Evolutionary conservation across 1,140 invertebrate genomes (phyloP), one percentile per base, ranked within the genome.

Genomic region (Melanaphis sacchari): DNA sequence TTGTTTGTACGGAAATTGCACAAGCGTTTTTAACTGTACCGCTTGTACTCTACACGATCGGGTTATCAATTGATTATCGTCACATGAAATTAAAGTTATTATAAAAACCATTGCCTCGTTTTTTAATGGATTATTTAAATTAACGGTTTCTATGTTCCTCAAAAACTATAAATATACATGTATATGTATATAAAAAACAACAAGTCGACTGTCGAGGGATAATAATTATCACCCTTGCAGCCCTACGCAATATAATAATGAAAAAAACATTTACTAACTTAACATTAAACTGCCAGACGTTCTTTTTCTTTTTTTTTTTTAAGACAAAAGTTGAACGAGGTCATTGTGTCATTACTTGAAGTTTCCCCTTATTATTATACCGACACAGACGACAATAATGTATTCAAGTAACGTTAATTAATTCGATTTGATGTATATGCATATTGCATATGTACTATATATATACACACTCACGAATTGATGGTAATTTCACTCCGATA

Each of bases 331-430:
- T 46, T 46, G 41, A 87, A 87, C 36, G 46, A 87, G 82, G 82
- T 84, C 38, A 84, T 84, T 82, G 76, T 82, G 36, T 36, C 76
- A 82, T 82, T 82, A 38, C 76, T 82, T 82, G 76, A 82, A 82
- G 36, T 21, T 82, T 38, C 3, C 76, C 76, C 36, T 82, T 38
- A 22, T 82, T 82, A 82, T 59, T 31, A 31, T 76, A 76, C 59
- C n/a, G 59, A 76, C 59, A 76, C 59, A 76, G 36, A 82, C 76
- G 36, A 82, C 36, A 82, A 38, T 82, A 38, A 82, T 82, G 76
- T 82, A 82, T 82, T 41, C 82, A 41, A 85, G 43, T 26, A 41
- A 85, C 82, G 38, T 40, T 43, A 41, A 85, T 41, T 41, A 41
- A 40, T 76, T 11, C 59, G 31, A 76, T 76, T n/a, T n/a, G 31